phyloP scores from a whole-genome alignment of 2,113 vertebrate genomes.

The Cynoglossus semilaevis region DNA sequence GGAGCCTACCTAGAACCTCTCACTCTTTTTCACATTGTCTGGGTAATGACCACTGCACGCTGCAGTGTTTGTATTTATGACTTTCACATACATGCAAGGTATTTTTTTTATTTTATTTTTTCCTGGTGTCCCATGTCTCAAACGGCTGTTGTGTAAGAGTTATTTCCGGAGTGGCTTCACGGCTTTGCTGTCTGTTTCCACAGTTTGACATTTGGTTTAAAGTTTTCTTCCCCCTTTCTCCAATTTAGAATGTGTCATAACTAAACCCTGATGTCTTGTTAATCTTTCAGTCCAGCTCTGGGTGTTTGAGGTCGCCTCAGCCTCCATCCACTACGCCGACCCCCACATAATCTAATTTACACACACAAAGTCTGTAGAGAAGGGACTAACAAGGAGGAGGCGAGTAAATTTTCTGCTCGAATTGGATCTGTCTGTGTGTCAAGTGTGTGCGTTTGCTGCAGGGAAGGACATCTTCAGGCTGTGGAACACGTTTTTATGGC shows the following conservation, averaged over 20 bases:
- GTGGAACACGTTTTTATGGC: constrained; percentile 62
- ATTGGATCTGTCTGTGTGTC: constrained; percentile 63
- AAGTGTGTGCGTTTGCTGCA: constrained; percentile 16
- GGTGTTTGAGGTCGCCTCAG: constrained; percentile 29
- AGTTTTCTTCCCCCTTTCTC: constrained; percentile 33
- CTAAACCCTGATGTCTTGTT: constrained; percentile 60
- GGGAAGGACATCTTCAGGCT: constrained; percentile 45
- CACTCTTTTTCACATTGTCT: too few relatives aligned
- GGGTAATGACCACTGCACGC: too few relatives aligned
- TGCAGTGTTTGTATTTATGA: too few relatives aligned
- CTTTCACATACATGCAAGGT: too few relatives aligned
- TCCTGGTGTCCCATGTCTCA: constrained; percentile 3
- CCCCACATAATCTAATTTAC: constrained; percentile 59
- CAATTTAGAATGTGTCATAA: constrained; percentile 65
- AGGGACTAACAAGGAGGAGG: constrained; percentile 53
- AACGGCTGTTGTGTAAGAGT: constrained; percentile 20
- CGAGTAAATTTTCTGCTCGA: constrained; percentile 61
- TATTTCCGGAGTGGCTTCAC: constrained; percentile 20
- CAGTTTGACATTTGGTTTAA: constrained; percentile 50
- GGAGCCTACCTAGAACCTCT: too few relatives aligned
- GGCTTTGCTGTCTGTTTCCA: constrained; percentile 39
- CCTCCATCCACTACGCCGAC: constrained; percentile 51
- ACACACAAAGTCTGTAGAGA: constrained; percentile 38
- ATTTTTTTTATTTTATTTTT: not conserved
- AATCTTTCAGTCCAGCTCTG: constrained; percentile 62